These are phyloP conservation scores for Philereme transversata DNA, from an alignment of 2,888 invertebrate species.

Conservation along the genomic window DNA sequence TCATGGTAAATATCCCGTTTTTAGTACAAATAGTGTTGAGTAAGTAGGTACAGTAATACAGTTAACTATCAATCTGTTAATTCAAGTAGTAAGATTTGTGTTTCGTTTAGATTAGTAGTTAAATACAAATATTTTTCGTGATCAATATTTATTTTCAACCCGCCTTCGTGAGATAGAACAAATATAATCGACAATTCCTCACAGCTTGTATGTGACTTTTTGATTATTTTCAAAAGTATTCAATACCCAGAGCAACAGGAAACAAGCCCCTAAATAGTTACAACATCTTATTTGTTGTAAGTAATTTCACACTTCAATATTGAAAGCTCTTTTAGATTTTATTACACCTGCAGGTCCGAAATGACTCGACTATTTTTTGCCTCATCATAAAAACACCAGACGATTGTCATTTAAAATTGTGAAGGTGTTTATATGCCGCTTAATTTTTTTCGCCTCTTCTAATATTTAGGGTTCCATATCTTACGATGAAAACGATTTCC, in stretches of 20 bases:
- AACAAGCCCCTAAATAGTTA: slow-evolving; percentile 37
- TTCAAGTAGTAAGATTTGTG: no score
- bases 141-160: no score
- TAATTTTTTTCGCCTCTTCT: slow-evolving; percentile 43
- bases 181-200: no score
- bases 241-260: slow-evolving; percentile 28
- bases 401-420: slow-evolving; percentile 58
- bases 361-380: slow-evolving; percentile 57
- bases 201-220: not conserved
- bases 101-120: no score
- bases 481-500: not conserved
- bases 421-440: slow-evolving; percentile 58
- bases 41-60: no score
- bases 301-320: slow-evolving; percentile 63
- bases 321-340: slow-evolving; percentile 50
- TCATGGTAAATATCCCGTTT: no score
- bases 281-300: slow-evolving; percentile 50
- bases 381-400: slow-evolving; percentile 69
- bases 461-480: slow-evolving; percentile 37
- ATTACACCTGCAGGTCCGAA: slow-evolving; percentile 65
- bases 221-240: slow-evolving; percentile 5
- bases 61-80: no score
- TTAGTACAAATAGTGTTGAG: no score
- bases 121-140: no score
- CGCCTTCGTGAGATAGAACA: no score